Evolutionary conservation across 2,113 vertebrate genomes (phyloP), one percentile per base, ranked within the genome.

Genomic region (Cebus imitator): DNA sequence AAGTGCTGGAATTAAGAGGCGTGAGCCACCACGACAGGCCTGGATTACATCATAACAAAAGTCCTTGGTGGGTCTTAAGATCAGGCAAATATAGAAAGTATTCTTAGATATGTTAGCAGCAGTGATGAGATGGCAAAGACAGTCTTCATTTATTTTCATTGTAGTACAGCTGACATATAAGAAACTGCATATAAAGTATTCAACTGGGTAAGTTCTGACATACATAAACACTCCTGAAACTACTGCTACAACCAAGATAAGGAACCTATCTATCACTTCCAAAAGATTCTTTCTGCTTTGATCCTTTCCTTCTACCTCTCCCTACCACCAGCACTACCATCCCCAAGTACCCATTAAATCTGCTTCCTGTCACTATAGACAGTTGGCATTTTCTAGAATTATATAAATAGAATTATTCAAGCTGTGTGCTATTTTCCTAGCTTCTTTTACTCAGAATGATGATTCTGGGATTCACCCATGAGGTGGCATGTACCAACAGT

Each of bases 371-470:
- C 50, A 88, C 37, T 83, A 88, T 78, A 88, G 18, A 95, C n/a
- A 58, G 40, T 58, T 57, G 50, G 35, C 40, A 68, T 83, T 92
- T 87, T 78, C 92, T 83, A 78, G 25, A 89, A 89, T 92, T 64
- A 88, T 23, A 48, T 64, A 89, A 89, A 84, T 64, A 55, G 1
- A 92, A 85, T 55, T 30, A 78, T 14, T 94, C 30, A 89, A 88
- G 88, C 35, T 70, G 4, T 45, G 32, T 6, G 58, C 27, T 58
- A 48, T n/a, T 52, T 68, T 70, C 82, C 57, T 82, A 57, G 66
- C 27, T 96, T 91, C 75, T 94, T 81, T 58, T 57, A 96, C 40
- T 94, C 50, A 58, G 57, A 86, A 75, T 81, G 58, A 90, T 5
- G 5, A 79, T 61, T 88, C 40, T 88, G 70, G 52, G 84, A 92